Evolutionary conservation across 1,140 invertebrate genomes (phyloP).

Genomic region (Acromyrmex echinatior): DNA sequence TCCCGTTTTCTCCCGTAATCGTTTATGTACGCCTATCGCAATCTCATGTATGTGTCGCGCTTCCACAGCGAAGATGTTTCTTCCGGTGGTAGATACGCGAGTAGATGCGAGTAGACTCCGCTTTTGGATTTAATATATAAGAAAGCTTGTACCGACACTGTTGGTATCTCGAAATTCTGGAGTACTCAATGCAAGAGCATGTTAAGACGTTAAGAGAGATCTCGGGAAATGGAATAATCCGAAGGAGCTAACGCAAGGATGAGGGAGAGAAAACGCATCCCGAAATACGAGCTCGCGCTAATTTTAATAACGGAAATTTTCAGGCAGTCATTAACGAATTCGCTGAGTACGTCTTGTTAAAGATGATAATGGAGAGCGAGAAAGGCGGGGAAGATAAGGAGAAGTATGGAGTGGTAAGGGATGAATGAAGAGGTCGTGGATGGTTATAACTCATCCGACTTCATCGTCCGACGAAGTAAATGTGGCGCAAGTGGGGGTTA

Average conservation of each 20-base stretch:
- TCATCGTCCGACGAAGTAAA: conserved; percentile 46
- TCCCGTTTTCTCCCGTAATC: background rate
- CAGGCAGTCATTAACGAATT: conserved; percentile 73
- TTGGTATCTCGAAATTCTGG: conserved; percentile 33
- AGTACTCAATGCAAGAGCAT: background rate
- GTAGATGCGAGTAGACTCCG: background rate
- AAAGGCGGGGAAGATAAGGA: background rate
- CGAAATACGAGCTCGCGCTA: conserved; percentile 68
- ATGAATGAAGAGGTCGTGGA: conserved; percentile 41
- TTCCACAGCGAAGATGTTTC: conserved; percentile 9
- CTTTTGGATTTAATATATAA: conserved; percentile 36
- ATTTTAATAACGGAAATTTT: conserved; percentile 76
- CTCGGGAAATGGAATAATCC: conserved; percentile 28
- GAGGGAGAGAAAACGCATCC: background rate
- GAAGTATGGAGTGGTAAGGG: background rate
- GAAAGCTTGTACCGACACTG: background rate
- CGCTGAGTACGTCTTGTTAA: conserved; percentile 61
- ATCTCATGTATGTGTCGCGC: conserved; percentile 10
- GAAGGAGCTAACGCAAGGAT: background rate
- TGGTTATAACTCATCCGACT: conserved; percentile 16
- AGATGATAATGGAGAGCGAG: conserved; percentile 47
- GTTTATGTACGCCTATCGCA: background rate
- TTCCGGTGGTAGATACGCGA: background rate
- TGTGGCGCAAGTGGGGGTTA: conserved; percentile 30
- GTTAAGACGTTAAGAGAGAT: background rate